Percentiles rank a stretch among this genome's conserved stretches.
phyloP scores from a whole-genome alignment of 1,140 invertebrate species.

The Drosophila elegans region DNA sequence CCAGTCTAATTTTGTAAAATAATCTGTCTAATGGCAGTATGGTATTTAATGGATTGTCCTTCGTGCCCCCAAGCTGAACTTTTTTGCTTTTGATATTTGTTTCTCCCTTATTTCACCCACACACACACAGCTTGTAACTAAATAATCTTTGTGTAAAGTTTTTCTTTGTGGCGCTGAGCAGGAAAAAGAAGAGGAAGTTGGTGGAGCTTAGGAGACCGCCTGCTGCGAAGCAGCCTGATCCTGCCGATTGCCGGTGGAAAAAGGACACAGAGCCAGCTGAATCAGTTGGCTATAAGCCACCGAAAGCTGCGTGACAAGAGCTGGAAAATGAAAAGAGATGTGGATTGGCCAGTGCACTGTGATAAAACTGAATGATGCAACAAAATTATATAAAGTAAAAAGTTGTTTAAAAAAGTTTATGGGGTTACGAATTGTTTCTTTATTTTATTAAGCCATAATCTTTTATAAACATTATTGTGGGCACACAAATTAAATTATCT shows the following conservation, averaged over 20 bases:
- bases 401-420: too few species aligned
- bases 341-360: background rate
- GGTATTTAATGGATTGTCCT: background rate
- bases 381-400: background rate
- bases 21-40: conserved; percentile 7
- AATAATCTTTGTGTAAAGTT: conserved; percentile 74
- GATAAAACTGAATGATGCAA: background rate
- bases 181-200: conserved; percentile 14
- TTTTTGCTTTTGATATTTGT: conserved; percentile 11
- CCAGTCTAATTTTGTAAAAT: too few species aligned
- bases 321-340: conserved; percentile 8
- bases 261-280: conserved; percentile 23
- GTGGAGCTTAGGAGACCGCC: conserved; percentile 29
- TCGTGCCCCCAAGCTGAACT: conserved; percentile 6
- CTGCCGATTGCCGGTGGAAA: conserved; percentile 22
- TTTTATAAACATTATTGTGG: too few species aligned
- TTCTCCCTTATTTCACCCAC: background rate
- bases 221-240: conserved; percentile 36
- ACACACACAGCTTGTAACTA: conserved; percentile 36
- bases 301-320: conserved; percentile 39
- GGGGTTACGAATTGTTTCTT: too few species aligned
- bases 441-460: too few species aligned
- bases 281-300: conserved; percentile 47
- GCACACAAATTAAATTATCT: too few species aligned
- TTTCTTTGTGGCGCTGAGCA: conserved; percentile 46